Conservation (phyloP, 1,140 invertebrate genomes). For the Drosophila cardini region DNA sequence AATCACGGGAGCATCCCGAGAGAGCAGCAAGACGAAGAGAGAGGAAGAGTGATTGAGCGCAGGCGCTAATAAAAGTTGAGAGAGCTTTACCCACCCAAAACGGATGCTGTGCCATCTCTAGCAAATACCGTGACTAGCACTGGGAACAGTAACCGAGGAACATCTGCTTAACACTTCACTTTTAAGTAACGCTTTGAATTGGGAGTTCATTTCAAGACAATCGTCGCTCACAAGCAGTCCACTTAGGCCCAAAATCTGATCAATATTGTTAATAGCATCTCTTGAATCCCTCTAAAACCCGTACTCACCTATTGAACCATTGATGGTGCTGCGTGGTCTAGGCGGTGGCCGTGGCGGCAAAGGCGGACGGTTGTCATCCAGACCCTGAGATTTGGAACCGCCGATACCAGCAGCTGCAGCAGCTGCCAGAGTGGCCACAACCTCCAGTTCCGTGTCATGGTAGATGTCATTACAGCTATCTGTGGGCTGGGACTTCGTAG, state of each 20-base stretch:
- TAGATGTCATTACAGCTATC: conserved; percentile 72
- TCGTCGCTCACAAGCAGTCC: too few relatives aligned
- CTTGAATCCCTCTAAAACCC: background rate
- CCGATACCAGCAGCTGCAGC: conserved; percentile 42
- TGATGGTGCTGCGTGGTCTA: conserved; percentile 61
- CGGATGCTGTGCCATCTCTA: conserved; percentile 51
- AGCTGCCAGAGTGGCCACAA: conserved; percentile 48
- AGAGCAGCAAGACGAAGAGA: background rate
- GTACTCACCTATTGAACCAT: conserved; percentile 72
- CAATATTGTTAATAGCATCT: too few relatives aligned
- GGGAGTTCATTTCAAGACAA: too few relatives aligned
- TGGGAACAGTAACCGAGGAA: background rate
- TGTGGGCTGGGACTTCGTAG: conserved; percentile 54
- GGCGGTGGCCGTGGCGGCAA: conserved; percentile 81
- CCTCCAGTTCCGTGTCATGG: conserved; percentile 73
- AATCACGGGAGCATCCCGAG: conserved; percentile 44
- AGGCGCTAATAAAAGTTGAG: conserved; percentile 52
- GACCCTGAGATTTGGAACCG: conserved; percentile 51
- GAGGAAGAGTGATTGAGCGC: conserved; percentile 38
- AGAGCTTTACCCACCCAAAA: conserved; percentile 15
- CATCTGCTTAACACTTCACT: background rate
- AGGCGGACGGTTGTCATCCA: conserved; percentile 79
- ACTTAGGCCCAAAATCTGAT: too few relatives aligned
- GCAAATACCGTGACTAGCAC: conserved; percentile 1
- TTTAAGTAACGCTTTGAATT: background rate